Evolutionary conservation across 2,888 invertebrate genomes (phyloP).

Genomic region (Plebejus anna): DNA sequence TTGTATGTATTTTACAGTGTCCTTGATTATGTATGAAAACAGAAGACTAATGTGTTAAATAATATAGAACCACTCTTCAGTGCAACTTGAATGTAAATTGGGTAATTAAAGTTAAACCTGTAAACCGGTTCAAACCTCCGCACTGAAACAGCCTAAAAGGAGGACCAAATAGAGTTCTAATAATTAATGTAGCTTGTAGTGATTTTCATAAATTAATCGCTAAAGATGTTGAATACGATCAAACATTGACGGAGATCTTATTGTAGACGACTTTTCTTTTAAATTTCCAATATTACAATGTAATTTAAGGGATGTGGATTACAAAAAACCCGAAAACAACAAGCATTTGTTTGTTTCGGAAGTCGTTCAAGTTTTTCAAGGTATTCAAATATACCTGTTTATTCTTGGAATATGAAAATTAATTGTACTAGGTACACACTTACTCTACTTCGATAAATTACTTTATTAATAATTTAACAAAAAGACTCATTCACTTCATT

Average conservation of each 20-base stretch:
- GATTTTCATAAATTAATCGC: background rate
- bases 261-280: too few relatives aligned
- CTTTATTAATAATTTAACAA: background rate
- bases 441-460: background rate
- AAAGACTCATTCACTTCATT: background rate
- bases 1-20: conserved; percentile 20
- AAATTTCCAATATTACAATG: too few relatives aligned
- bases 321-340: too few relatives aligned
- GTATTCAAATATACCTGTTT: too few relatives aligned
- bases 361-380: too few relatives aligned
- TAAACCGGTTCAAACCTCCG: conserved; percentile 52
- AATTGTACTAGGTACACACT: too few relatives aligned
- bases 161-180: conserved; percentile 12
- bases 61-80: conserved; percentile 66
- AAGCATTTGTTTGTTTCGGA: too few relatives aligned
- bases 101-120: conserved; percentile 70
- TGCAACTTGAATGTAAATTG: conserved; percentile 74
- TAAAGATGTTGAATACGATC: background rate
- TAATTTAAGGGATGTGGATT: too few relatives aligned
- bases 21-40: conserved; percentile 35
- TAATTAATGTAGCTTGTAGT: background rate
- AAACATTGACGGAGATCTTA: too few relatives aligned
- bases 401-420: too few relatives aligned
- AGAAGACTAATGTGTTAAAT: conserved; percentile 58
- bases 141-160: conserved; percentile 25